Conservation (phyloP, 2,797 vertebrate species). For the Clarias fuscus region DNA sequence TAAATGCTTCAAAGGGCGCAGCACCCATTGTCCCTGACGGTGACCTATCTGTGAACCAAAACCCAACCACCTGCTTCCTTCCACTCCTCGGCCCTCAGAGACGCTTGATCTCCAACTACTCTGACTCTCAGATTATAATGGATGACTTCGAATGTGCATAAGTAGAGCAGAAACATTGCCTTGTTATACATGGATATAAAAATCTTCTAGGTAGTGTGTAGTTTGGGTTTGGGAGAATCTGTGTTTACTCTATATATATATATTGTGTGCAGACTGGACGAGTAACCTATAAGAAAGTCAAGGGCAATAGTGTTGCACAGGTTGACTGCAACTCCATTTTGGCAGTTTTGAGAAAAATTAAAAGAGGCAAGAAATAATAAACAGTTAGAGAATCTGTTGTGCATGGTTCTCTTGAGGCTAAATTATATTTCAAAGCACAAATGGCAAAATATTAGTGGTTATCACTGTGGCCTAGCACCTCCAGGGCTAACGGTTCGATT, state of each 20-base stretch:
- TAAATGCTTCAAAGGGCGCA: background rate
- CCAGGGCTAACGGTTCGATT: too few relatives aligned
- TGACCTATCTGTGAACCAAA: constrained; percentile 55
- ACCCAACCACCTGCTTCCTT: constrained; percentile 46
- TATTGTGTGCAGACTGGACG: background rate
- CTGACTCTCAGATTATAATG: constrained; percentile 40
- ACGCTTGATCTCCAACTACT: constrained; percentile 43
- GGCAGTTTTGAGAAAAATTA: too few relatives aligned
- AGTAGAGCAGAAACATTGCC: constrained; percentile 49
- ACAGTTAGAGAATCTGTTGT: too few relatives aligned
- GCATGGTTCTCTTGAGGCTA: too few relatives aligned
- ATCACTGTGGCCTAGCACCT: too few relatives aligned
- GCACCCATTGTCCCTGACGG: constrained; percentile 45
- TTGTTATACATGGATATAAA: background rate
- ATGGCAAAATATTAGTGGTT: too few relatives aligned
- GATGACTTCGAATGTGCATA: constrained; percentile 46
- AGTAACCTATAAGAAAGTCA: background rate
- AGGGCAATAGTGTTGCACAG: background rate
- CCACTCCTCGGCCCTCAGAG: constrained; percentile 38
- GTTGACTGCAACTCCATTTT: too few relatives aligned
- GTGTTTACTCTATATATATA: background rate
- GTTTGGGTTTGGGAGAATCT: background rate
- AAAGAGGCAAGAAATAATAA: too few relatives aligned
- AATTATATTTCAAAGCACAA: too few relatives aligned
- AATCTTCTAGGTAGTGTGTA: background rate